These are phyloP conservation scores for Dascyllus trimaculatus DNA, from an alignment of 2,113 vertebrate genomes.

Conservation along the genomic window DNA sequence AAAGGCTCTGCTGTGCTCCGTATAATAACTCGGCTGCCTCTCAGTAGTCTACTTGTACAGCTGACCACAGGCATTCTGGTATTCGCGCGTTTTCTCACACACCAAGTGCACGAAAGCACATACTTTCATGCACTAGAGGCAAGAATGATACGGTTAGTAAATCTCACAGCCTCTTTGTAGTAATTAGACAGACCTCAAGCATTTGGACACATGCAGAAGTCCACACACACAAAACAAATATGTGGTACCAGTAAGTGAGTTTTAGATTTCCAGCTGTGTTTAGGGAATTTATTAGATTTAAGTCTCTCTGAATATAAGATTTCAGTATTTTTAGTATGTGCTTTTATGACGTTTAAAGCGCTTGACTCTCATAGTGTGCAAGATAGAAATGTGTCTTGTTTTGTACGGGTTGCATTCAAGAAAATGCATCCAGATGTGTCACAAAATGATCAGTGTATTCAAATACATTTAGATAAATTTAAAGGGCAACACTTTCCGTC, in stretches of 20 bases:
- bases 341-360: not conserved
- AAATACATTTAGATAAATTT: no score
- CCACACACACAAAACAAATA: not conserved
- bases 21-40: conserved; percentile 13
- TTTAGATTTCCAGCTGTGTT: conserved; percentile 18
- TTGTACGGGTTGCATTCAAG: no score
- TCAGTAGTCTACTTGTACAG: conserved; percentile 1
- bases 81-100: not conserved
- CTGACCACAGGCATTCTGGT: conserved; percentile 37
- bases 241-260: not conserved
- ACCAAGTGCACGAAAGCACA: conserved; percentile 2
- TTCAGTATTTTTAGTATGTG: not conserved
- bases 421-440: no score
- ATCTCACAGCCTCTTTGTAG: conserved; percentile 43
- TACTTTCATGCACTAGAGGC: conserved; percentile 17
- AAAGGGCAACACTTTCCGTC: no score
- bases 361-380: not conserved
- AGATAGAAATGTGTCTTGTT: no score
- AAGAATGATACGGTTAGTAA: conserved; percentile 27
- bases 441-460: no score
- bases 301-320: not conserved
- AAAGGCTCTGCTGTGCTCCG: not conserved
- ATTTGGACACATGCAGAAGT: conserved; percentile 38
- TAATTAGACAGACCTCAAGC: conserved; percentile 54
- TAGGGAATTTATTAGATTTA: not conserved